Base-by-base conservation (phyloP, 2,797 vertebrate genomes). In the Odontamblyopus rebecca region DNA sequence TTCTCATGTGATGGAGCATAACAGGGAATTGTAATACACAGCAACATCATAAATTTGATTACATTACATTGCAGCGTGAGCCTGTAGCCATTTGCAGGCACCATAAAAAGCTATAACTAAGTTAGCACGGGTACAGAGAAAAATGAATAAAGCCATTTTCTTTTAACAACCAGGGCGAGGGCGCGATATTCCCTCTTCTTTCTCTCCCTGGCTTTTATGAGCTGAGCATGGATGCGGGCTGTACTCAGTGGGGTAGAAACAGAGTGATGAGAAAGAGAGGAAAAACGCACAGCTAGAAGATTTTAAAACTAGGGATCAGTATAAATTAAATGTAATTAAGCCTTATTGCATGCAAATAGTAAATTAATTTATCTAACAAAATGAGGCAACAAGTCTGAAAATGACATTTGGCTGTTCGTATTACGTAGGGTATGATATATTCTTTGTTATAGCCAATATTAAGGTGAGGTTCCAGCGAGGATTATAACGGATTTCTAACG, bases 111-210 rank as follows among this genome's bases (percentile, higher is more conserved):
- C 89, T 75, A 86, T 90, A 92, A 91, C 87, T 84, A 88, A 90
- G 89, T 93, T 92, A 91, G 84, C 86, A 85, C 80, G 73, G 83
- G 74, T 79, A 86, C 76, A 86, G 84, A 87, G 86, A 86, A 89
- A 88, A 89, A 92, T 84, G 87, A 92, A 92, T 92, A 88, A 92
- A 90, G 84, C 84, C 81, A 91, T 89, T 92, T 91, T 88, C 82
- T 89, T 90, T 85, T 85, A 91, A 91, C 88, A 90, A 85, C 84
- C 80, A 67, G 57, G 82, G 77, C 79, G 73, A 84, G 73, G 77
- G 78, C 73, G 73, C 80, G 79, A 82, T 84, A 86, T 86, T 89
- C 86, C 82, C 79, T 83, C 64, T 62, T 66, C 44, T 48, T 48
- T 48, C 44, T 65, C 12, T 66, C 64, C 0, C 71, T 68, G 70